These are phyloP conservation scores for Manis crassicaudata DNA, from an alignment of 2,797 vertebrate genomes.

Conservation along the genomic window DNA sequence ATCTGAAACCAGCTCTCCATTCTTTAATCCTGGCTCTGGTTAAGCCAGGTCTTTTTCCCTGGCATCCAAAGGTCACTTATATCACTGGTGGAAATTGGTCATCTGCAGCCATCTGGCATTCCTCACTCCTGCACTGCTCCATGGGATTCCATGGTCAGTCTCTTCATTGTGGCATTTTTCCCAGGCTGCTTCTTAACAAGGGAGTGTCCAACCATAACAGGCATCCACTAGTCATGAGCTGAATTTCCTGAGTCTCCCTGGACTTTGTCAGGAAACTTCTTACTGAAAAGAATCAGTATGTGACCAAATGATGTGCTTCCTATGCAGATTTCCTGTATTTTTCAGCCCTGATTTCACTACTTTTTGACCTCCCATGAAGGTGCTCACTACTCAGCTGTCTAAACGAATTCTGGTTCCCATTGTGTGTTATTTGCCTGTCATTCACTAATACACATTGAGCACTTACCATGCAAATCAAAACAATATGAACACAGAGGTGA, in stretches of 20 bases:
- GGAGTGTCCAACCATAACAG: neutral
- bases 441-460: neutral
- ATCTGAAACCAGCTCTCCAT: neutral
- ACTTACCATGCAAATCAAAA: neutral
- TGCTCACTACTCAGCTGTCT: neutral
- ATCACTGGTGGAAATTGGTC: neutral
- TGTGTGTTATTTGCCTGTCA: neutral
- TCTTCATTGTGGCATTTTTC: neutral
- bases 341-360: neutral
- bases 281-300: neutral
- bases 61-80: neutral
- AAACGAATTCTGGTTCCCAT: neutral
- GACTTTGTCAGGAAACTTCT: neutral
- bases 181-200: neutral
- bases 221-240: neutral
- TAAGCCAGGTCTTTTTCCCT: neutral
- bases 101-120: neutral
- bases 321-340: neutral
- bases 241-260: neutral
- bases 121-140: neutral
- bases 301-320: neutral
- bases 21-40: neutral
- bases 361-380: neutral
- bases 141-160: neutral
- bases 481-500: neutral